A percentile compares a stretch with the other conserved stretches of the same genome.
Conservation (phyloP, 2,113 vertebrate genomes). For the Pagrus major region DNA sequence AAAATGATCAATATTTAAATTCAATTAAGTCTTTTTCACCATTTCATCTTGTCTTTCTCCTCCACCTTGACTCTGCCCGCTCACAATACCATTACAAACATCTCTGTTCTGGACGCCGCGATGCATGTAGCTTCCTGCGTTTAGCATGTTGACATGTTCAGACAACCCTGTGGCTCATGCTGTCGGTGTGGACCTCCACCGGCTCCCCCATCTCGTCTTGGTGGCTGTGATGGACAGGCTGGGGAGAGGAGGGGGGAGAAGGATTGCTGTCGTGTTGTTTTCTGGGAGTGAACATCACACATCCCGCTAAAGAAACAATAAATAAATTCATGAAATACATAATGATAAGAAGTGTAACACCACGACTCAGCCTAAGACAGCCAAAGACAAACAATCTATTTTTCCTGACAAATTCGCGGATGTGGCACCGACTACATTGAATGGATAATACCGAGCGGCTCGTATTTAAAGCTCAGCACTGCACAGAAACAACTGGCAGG, state of each 20-base stretch:
- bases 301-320: conserved; percentile 46
- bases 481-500: conserved; percentile 58
- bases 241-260: not conserved
- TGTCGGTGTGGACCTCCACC: conserved; percentile 30
- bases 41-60: not conserved
- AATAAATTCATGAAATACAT: conserved; percentile 70
- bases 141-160: conserved; percentile 47
- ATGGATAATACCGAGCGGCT: conserved; percentile 57
- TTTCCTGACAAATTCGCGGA: conserved; percentile 35
- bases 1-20: conserved; percentile 21
- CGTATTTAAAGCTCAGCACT: conserved; percentile 57
- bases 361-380: conserved; percentile 7
- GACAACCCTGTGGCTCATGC: conserved; percentile 31
- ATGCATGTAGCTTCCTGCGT: conserved; percentile 9
- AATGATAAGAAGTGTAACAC: conserved; percentile 43
- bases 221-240: conserved; percentile 50
- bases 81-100: conserved; percentile 24
- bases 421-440: conserved; percentile 49
- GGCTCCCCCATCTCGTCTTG: conserved; percentile 34
- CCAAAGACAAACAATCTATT: conserved; percentile 42
- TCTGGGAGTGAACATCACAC: conserved; percentile 32
- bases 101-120: not conserved
- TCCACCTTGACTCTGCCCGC: conserved; percentile 3
- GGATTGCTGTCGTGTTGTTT: conserved; percentile 1
- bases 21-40: conserved; percentile 15